Base-by-base conservation (phyloP, 2,888 invertebrate species). In the Hirtodrosophila cameraria region DNA sequence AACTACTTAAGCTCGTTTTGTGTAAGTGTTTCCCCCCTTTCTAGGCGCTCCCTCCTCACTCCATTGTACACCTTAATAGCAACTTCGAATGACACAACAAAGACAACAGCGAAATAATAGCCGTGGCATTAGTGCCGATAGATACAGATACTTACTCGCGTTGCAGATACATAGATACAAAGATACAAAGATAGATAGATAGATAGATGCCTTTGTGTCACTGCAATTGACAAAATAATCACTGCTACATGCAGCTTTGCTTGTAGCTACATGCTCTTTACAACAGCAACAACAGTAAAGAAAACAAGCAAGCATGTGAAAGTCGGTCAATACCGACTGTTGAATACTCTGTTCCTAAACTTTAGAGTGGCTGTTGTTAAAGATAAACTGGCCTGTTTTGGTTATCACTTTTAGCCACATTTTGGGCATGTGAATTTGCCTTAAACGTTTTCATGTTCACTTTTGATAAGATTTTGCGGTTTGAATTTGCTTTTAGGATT, bases 181-280 rank as follows among this genome's bases (percentile, higher is more conserved):
- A 54, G 38, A 50, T 38, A 54, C 42, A 52, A 23, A 60, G 50
- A 45, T 43, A 58, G 35, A 54, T 48, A 54, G 52, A 48, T 57
- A 58, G 62, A 59, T 67, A 74, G 86, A 82, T 82, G 82, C 82
- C 82, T 82, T 85, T 82, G 82, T 82, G 82, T 82, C 84, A 80
- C 75, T 70, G 83, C 83, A 83, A 87, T 87, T 86, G 87, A 84
- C 87, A 86, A 87, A 86, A 87, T 87, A 87, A 87, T 86, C 86
- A 86, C 80, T 70, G 83, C 71, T 65, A 66, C 83, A 75, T 71
- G 76, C 74, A 48, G 68, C 61, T 43, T 58, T 59, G 61, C 70
- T 52, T 54, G 53, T 57, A 53, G 67, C 49, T 59, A 58, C 72
- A 60, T 41, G 66, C 53, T 59, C 36, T 41, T 55, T 64, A 67